phyloP scores from a whole-genome alignment of 2,113 vertebrate species.

The Poeciliopsis occidentalis region DNA sequence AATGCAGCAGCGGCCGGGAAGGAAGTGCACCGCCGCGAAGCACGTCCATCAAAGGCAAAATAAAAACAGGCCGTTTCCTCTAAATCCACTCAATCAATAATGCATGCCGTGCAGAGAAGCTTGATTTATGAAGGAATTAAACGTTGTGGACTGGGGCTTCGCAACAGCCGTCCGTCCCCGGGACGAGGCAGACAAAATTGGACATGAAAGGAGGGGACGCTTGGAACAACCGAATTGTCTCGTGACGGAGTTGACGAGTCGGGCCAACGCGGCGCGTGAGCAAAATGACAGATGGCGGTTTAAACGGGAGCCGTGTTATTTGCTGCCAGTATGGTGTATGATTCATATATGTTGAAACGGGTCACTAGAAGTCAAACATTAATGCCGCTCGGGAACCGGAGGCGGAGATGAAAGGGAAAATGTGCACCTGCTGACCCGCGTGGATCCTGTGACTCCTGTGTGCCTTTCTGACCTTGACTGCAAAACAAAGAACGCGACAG shows the following conservation, averaged over 20 bases:
- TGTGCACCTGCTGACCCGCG: slow-evolving; percentile 57
- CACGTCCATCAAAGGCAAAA: slow-evolving; percentile 64
- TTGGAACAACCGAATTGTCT: slow-evolving; percentile 51
- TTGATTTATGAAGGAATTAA: slow-evolving; percentile 76
- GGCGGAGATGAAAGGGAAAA: slow-evolving; percentile 51
- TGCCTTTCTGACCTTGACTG: slow-evolving; percentile 18
- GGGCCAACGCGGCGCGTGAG: slow-evolving; percentile 9
- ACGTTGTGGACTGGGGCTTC: slow-evolving; percentile 64
- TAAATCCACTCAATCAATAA: slow-evolving; percentile 74
- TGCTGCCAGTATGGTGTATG: neutral
- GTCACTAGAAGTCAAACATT: slow-evolving; percentile 49
- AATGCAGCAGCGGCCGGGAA: slow-evolving; percentile 16
- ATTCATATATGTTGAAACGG: slow-evolving; percentile 44
- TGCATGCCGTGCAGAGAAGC: slow-evolving; percentile 62
- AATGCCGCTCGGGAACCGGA: slow-evolving; percentile 48
- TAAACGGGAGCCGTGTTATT: neutral
- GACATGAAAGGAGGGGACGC: slow-evolving; percentile 68
- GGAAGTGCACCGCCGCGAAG: slow-evolving; percentile 47
- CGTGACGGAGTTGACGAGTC: slow-evolving; percentile 16
- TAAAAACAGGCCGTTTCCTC: slow-evolving; percentile 71
- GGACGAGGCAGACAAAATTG: slow-evolving; percentile 57
- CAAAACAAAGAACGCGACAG: slow-evolving; percentile 22
- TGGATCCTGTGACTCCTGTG: slow-evolving; percentile 37
- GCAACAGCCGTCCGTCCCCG: slow-evolving; percentile 58
- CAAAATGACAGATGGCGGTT: slow-evolving; percentile 15